These are phyloP conservation scores for Drosophila hydei DNA, from an alignment of 1,140 invertebrate species.

Conservation along the genomic window DNA sequence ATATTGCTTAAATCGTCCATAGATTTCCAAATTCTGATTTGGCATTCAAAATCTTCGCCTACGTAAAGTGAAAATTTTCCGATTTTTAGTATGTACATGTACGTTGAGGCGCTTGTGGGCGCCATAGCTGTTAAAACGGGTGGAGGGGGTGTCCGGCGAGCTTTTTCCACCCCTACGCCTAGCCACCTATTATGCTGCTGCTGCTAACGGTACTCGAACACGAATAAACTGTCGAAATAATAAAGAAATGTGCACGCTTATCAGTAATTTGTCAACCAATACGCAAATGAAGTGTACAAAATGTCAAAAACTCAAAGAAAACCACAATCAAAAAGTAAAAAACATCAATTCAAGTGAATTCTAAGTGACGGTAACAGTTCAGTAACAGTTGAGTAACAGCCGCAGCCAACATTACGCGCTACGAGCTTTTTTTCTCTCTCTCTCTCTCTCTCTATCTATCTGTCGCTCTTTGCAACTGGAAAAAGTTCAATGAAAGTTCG, in stretches of 20 bases:
- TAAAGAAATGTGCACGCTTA: slow-evolving; percentile 52
- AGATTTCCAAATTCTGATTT: slow-evolving; percentile 6
- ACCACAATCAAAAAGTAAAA: slow-evolving; percentile 46
- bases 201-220: slow-evolving; percentile 51
- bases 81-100: slow-evolving; percentile 84
- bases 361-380: slow-evolving; percentile 9
- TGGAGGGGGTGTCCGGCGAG: slow-evolving; percentile 58
- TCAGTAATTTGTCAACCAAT: slow-evolving; percentile 59
- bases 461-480: slow-evolving; percentile 20
- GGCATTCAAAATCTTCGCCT: slow-evolving; percentile 63
- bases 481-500: slow-evolving; percentile 69
- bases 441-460: slow-evolving; percentile 12
- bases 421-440: slow-evolving; percentile 50
- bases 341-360: slow-evolving; percentile 34
- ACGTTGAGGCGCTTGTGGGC: slow-evolving; percentile 73
- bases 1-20: slow-evolving; percentile 2
- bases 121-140: slow-evolving; percentile 50
- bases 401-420: slow-evolving; percentile 60
- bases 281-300: slow-evolving; percentile 64
- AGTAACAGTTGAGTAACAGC: slow-evolving; percentile 51
- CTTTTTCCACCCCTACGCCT: slow-evolving; percentile 56
- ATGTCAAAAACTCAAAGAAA: slow-evolving; percentile 62
- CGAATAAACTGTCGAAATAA: slow-evolving; percentile 47
- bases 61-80: slow-evolving; percentile 75
- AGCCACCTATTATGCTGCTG: slow-evolving; percentile 21